Base-by-base conservation (phyloP, 1,140 invertebrate species). In the Cephus cinctus region DNA sequence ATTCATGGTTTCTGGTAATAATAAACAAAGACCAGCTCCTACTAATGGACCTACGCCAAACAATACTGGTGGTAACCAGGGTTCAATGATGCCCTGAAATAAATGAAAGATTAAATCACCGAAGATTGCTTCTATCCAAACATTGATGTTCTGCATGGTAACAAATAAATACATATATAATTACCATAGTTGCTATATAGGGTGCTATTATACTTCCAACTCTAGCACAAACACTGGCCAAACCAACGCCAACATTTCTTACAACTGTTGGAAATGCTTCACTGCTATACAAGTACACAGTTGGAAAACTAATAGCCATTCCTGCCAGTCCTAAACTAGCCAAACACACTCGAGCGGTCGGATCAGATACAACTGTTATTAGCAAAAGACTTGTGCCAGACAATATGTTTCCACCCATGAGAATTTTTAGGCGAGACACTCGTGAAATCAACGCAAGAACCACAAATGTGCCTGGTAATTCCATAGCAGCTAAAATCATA, bases 121-220 rank as follows among this genome's bases (percentile, higher is more conserved):
- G 2, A 30, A 30, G 12, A 12, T 30, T 11, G 12, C 11, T 30
- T 30, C 2, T 30, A 4, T 27, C n/a, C 14, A n/a, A n/a, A n/a
- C n/a, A n/a, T n/a, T n/a, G n/a, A n/a, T n/a, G n/a, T n/a, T n/a
- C n/a, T n/a, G n/a, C n/a, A n/a, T n/a, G n/a, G n/a, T n/a, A 32
- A 11, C 38, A 27, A 32, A 32, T 19, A 16, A 31, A 50, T 25
- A 41, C 30, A 31, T 12, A 43, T 43, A 43, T 15, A 23, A 49
- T 57, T 65, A 76, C 78, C 59, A 85, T 69, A 22, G 75, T 71
- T 3, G 82, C 75, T n/a, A 86, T 65, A 22, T 76, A 77, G 35
- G 86, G 86, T 11, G 85, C 83, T 12, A 85, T 65, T 73, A 86
- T 86, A 2, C 84, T 84, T n/a, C 83, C 85, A 22, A 86, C 61